Evolutionary conservation across 2,113 vertebrate genomes (phyloP), one percentile per base, ranked within the genome.

Genomic region (Eidolon helvum): DNA sequence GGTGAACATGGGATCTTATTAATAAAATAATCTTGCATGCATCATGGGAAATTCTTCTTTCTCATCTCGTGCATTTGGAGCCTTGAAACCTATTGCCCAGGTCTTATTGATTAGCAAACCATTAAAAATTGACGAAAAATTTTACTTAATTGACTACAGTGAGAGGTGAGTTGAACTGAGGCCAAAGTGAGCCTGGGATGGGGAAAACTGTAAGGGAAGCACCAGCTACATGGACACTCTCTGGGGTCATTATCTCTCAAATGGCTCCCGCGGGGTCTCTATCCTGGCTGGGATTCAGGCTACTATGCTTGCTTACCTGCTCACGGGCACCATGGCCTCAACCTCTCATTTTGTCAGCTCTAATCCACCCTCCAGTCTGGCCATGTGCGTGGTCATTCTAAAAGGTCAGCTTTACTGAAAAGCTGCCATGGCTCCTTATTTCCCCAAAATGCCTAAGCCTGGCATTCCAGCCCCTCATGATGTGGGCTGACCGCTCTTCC

Each of bases 301-400:
- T 10, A 2, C 14, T 43, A 8, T 8, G 2, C 40, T 53, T 18
- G 28, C 19, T 63, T 4, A 30, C 45, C 38, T 22, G 55, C 66
- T 50, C 26, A 2, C 33, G 21, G 53, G 30, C 21, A 19, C 11
- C 0, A 0, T 35, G 63, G 57, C 19, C 30, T 19, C 30, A 57
- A 43, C 71, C 59, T 61, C 33, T 28, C 6, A 0, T 15, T 15
- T n/a, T 7, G 4, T 55, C 22, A 15, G 21, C 5, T 66, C 53
- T 11, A 30, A 0, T 75, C 12, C 8, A 0, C 2, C 61, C 26
- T 15, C 40, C 16, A 7, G 9, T 21, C 6, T 10, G 22, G 4
- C 68, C 50, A 50, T 0, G 0, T 11, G 28, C 63, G 14, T 19
- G 35, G 26, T 50, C 33, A 4, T 35, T 28, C 35, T 86, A 15